Evolutionary conservation across 2,888 invertebrate genomes (phyloP).

Genomic region (Cotesia congregata): DNA sequence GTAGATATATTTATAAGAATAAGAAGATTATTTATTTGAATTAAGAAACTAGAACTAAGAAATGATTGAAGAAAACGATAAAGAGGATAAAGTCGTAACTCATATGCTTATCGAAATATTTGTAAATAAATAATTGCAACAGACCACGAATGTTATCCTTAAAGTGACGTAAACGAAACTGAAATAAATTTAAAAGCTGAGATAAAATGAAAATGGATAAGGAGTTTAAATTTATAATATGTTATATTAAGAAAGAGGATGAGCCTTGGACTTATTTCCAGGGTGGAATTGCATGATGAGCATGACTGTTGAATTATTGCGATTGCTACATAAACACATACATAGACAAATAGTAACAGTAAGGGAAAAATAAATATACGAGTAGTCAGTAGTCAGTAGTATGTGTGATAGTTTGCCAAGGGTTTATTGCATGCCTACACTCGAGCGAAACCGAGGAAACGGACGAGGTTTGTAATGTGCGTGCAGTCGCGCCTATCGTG

Average conservation of each 20-base stretch:
- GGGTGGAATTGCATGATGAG: slow-evolving; percentile 26
- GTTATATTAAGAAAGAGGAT: slow-evolving; percentile 32
- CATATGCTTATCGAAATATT: not conserved
- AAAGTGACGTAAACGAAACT: slow-evolving; percentile 24
- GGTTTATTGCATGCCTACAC: slow-evolving; percentile 18
- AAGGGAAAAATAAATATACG: not conserved
- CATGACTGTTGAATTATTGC: slow-evolving; percentile 14
- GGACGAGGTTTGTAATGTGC: slow-evolving; percentile 31
- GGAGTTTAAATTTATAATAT: slow-evolving; percentile 4
- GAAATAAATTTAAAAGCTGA: slow-evolving; percentile 9
- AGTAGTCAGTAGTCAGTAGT: not conserved
- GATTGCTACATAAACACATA: slow-evolving; percentile 1
- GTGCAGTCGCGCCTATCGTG: slow-evolving; percentile 28
- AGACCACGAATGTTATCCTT: not conserved
- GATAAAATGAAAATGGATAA: not conserved
- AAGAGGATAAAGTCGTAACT: too few species aligned
- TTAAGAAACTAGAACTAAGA: too few species aligned
- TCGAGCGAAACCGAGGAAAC: slow-evolving; percentile 28
- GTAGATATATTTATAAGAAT: too few species aligned
- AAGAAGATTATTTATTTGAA: too few species aligned
- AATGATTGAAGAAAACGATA: too few species aligned
- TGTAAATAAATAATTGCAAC: not conserved
- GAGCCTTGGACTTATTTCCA: slow-evolving; percentile 39
- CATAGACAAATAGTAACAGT: not conserved
- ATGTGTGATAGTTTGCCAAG: not conserved